Base-by-base conservation (phyloP, 2,113 vertebrate species). In the Ivindomyrus marchei region DNA sequence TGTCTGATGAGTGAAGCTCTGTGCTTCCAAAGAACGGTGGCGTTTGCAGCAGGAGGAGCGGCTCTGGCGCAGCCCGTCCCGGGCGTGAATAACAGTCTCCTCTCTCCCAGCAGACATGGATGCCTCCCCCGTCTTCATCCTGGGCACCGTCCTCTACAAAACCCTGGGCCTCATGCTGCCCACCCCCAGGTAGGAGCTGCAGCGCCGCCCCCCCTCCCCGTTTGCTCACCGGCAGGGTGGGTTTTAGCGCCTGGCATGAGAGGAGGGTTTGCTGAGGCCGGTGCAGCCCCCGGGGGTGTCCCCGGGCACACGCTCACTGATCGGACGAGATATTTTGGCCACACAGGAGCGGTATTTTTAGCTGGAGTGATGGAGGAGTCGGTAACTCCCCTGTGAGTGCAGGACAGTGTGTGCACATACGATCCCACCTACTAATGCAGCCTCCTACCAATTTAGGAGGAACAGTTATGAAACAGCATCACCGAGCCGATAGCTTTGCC, bases 121-220 rank as follows among this genome's bases (percentile, higher is more conserved):
- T 91, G 97, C 98, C 93, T 99, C 98, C 4, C 97, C 97, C 0
- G 98, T 98, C 88, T 99, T 98, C 95, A 98, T 99, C 92, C 95
- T 99, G 93, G 98, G 98, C 95, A 99, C 98, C 11, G 97, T 99
- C 89, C 95, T 99, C n/a, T 99, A 99, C 94, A 99, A 99, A 97
- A 99, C 98, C 89, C 95, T 99, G 91, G 98, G 98, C 93, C 96
- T 99, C 85, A 99, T 99, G 97, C 95, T 99, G 90, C 98, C 98
- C 83, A 97, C 97, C 94, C 97, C 99, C 95, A 97, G 98, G 98
- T 99, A 97, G 98, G 97, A 86, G 56, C 42, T 39, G 49, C 80
- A 7, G 31, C 53, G 19, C 3, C 58, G 90, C 91, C 53, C 70
- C 49, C 83, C 36, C 90, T 27, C 66, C 3, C 3, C 3, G 5